A percentile compares a stretch with the other conserved stretches of the same genome.
phyloP scores from a whole-genome alignment of 1,140 invertebrate species.

The Latrodectus geometricus region DNA sequence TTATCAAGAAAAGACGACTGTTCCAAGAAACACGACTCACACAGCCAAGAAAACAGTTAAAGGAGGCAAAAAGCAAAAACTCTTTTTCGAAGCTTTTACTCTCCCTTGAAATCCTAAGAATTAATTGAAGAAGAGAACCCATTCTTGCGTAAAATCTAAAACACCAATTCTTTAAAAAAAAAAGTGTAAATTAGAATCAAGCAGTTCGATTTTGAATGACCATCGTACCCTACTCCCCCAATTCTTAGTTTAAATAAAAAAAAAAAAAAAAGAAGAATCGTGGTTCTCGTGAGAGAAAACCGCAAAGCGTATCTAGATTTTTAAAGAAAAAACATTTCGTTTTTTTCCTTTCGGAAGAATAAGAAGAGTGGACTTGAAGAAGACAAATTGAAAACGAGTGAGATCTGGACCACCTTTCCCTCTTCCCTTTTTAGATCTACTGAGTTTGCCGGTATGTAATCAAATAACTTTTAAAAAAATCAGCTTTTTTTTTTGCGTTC shows the following conservation, averaged over 20 bases:
- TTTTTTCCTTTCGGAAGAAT: neutral
- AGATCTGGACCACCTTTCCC: neutral
- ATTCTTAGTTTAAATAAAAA: neutral
- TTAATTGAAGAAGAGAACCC: too few species aligned
- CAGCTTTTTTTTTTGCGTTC: neutral
- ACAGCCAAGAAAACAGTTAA: too few species aligned
- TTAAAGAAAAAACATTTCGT: neutral
- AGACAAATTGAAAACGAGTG: neutral
- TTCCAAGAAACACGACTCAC: too few species aligned
- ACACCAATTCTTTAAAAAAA: neutral
- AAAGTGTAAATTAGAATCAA: neutral
- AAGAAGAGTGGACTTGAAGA: neutral
- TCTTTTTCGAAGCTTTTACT: too few species aligned
- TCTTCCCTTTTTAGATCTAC: neutral
- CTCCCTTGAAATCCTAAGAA: too few species aligned
- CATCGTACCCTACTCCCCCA: neutral
- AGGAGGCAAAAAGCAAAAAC: too few species aligned
- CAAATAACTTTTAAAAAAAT: neutral
- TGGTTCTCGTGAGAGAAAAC: neutral
- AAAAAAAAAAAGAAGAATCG: neutral
- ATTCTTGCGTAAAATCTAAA: too few species aligned
- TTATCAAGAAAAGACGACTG: too few species aligned
- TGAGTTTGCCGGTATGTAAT: slow-evolving; percentile 1
- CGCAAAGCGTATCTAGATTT: neutral
- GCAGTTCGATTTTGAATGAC: too few species aligned